Base-by-base conservation (phyloP, 2,113 vertebrate species). In the Megaceryle maxima region DNA sequence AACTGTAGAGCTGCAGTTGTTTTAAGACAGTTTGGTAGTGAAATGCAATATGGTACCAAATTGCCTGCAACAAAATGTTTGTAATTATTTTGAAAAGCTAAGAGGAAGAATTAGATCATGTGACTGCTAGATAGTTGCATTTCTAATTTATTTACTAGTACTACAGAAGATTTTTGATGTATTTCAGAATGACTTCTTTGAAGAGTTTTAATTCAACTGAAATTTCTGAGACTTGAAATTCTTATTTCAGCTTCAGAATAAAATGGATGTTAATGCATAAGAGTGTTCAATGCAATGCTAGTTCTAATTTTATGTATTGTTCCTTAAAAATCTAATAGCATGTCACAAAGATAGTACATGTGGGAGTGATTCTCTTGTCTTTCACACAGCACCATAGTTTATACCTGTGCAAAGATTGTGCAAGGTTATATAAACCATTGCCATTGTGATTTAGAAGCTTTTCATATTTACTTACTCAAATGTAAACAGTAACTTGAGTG, bases 391-490 rank as follows among this genome's bases (percentile, higher is more conserved):
- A 1, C 16, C 16, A 8, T 76, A 63, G 21, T 76, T 91, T 62
- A 57, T 64, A 87, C 29, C 77, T 66, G 29, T 88, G 44, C 18
- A 87, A 86, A 88, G 56, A 63, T 16, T 78, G 33, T 87, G 46
- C 69, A 91, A 94, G 57, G 43, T 78, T 87, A 48, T 64, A 33
- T 59, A 87, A 75, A 72, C 51, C 35, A 57, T 46, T 92, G 60
- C 51, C 48, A 44, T 68, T 60, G 29, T 82, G 73, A 76, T 91
- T 95, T 87, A 69, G 88, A 85, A 92, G 78, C 77, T 89, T 89
- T 84, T 90, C 13, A 39, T 91, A 79, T 92, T 94, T 92, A 76
- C 89, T 91, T 94, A 87, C 50, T 78, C 53, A 91, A 95, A 91
- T 91, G 89, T 96, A 92, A 96, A 96, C 78, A 94, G 55, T 62